Percentiles rank a stretch among this genome's conserved stretches.
These are phyloP conservation scores for Drosophila ustulata DNA, from an alignment of 2,888 invertebrate genomes.

Conservation along the genomic window DNA sequence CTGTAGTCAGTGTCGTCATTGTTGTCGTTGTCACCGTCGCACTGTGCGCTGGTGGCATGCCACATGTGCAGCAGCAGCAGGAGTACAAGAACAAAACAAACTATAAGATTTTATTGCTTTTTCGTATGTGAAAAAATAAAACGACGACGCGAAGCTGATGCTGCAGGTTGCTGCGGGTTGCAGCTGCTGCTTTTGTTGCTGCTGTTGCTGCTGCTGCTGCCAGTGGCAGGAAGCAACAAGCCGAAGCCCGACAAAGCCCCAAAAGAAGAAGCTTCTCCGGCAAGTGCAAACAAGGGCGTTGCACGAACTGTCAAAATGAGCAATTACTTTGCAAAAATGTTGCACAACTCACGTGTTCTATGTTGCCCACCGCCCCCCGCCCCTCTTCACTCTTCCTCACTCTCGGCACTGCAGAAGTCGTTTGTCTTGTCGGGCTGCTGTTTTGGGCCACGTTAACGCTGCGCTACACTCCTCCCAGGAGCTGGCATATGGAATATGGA, in stretches of 20 bases:
- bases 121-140: conserved; percentile 64
- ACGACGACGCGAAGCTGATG: conserved; percentile 50
- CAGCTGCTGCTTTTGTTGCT: conserved; percentile 36
- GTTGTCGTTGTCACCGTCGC: conserved; percentile 73
- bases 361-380: conserved; percentile 13
- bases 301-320: conserved; percentile 80
- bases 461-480: conserved; percentile 42
- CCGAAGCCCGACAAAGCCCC: conserved; percentile 54
- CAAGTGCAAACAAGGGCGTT: conserved; percentile 77
- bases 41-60: conserved; percentile 57
- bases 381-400: neutral
- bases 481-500: conserved; percentile 61
- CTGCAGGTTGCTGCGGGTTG: conserved; percentile 62
- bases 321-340: conserved; percentile 81
- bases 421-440: conserved; percentile 64
- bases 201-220: conserved; percentile 21
- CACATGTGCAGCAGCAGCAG: conserved; percentile 59
- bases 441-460: conserved; percentile 44
- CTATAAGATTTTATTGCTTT: conserved; percentile 79
- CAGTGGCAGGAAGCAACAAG: conserved; percentile 75
- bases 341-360: conserved; percentile 75
- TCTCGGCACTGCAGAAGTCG: conserved; percentile 53
- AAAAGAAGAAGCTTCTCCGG: conserved; percentile 43
- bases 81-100: conserved; percentile 61
- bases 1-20: conserved; percentile 76